Evolutionary conservation across 2,888 invertebrate species (phyloP).

Genomic region (Allolobophora icterica): DNA sequence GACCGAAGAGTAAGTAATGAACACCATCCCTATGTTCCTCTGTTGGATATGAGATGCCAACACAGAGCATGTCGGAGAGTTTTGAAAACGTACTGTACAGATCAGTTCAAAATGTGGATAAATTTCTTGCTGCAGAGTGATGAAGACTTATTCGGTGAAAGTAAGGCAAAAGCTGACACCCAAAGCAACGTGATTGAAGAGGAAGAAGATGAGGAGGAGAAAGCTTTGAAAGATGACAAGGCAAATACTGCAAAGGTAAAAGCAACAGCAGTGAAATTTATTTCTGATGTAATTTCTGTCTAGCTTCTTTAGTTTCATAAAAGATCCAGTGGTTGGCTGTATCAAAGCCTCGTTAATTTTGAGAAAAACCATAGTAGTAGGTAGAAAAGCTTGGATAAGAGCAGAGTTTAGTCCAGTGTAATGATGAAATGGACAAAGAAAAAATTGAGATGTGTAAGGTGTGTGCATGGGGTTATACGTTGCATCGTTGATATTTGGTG

Average conservation of each 20-base stretch:
- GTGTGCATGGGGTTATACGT: background rate
- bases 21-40: too few species aligned
- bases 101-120: background rate
- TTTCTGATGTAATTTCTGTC: background rate
- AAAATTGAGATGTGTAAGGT: background rate
- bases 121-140: constrained; percentile 10
- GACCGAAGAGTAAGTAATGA: too few species aligned
- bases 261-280: background rate
- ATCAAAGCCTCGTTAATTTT: background rate
- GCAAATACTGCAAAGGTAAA: constrained; percentile 18
- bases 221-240: background rate
- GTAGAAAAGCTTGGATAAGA: background rate
- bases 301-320: background rate
- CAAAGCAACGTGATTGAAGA: constrained; percentile 55
- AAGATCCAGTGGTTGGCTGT: background rate
- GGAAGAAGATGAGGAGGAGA: constrained; percentile 41
- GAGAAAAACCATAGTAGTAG: background rate
- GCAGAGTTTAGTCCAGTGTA: background rate
- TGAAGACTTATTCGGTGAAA: constrained; percentile 20
- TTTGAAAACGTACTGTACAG: background rate
- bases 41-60: too few species aligned
- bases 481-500: too few species aligned
- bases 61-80: too few species aligned
- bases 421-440: background rate
- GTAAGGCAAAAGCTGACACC: constrained; percentile 42